These are phyloP conservation scores for Pristis pectinata DNA, from an alignment of 2,797 vertebrate species.

Conservation along the genomic window DNA sequence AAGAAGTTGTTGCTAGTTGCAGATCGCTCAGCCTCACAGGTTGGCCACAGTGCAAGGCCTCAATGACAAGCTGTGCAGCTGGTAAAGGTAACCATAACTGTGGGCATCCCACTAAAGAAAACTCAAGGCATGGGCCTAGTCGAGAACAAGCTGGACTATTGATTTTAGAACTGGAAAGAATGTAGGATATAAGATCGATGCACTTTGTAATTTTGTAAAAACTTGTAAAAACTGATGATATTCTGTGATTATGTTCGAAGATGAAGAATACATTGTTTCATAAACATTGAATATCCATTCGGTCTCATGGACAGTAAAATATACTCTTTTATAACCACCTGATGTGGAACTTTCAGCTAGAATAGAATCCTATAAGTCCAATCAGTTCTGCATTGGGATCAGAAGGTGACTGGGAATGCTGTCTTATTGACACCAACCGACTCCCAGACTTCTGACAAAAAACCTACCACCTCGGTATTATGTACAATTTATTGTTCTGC, in stretches of 20 bases:
- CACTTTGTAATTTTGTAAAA: background rate
- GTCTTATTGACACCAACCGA: background rate
- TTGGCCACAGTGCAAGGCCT: too few species aligned
- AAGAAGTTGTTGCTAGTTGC: too few species aligned
- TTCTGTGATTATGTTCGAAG: background rate
- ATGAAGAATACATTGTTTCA: background rate
- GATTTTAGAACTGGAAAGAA: background rate
- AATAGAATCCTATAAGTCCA: background rate
- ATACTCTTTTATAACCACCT: background rate
- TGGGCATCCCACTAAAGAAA: too few species aligned
- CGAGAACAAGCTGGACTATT: too few species aligned
- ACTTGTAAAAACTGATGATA: background rate
- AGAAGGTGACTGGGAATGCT: background rate
- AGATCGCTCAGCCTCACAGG: too few species aligned
- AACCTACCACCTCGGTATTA: background rate
- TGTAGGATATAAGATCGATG: background rate
- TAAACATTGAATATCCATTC: background rate
- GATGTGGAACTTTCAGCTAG: background rate
- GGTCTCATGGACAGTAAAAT: background rate
- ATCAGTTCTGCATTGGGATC: background rate
- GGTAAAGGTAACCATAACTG: too few species aligned
- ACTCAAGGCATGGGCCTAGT: too few species aligned
- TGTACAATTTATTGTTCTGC: too few species aligned
- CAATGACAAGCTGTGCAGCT: too few species aligned
- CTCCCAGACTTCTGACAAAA: background rate